A percentile compares a stretch with the other conserved stretches of the same genome.
phyloP scores from a whole-genome alignment of 2,113 vertebrate genomes.

The Ciconia stormi region DNA sequence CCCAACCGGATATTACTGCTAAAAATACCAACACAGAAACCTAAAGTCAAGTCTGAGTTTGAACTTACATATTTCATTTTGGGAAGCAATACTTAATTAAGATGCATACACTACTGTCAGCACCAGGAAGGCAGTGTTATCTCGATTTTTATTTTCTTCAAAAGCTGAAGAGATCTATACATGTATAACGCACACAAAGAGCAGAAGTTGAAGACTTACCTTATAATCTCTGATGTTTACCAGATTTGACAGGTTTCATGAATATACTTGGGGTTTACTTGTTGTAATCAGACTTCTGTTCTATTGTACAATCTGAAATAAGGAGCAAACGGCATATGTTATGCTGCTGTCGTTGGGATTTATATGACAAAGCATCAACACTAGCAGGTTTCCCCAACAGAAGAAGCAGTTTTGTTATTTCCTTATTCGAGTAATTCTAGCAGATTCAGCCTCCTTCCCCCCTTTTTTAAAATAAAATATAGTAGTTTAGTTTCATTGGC shows the following conservation, averaged over 20 bases:
- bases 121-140: not conserved
- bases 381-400: not conserved
- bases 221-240: not conserved
- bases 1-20: not conserved
- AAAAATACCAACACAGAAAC: not conserved
- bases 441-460: rapidly evolving
- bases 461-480: not conserved
- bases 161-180: not conserved
- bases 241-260: not conserved
- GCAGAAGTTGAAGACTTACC: not conserved
- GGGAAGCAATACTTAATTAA: not conserved
- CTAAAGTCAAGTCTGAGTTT: not conserved
- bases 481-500: not conserved
- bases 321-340: not conserved
- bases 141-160: not conserved
- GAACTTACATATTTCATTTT: not conserved
- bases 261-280: not conserved
- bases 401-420: not conserved
- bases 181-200: not conserved
- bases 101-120: not conserved
- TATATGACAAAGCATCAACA: not conserved
- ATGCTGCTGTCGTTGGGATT: not conserved
- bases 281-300: not conserved
- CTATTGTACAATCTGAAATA: not conserved
- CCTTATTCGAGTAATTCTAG: not conserved